Percentiles rank a stretch among this genome's conserved stretches.
Conservation (phyloP, 2,113 vertebrate species). For the Hoplias malabaricus region DNA sequence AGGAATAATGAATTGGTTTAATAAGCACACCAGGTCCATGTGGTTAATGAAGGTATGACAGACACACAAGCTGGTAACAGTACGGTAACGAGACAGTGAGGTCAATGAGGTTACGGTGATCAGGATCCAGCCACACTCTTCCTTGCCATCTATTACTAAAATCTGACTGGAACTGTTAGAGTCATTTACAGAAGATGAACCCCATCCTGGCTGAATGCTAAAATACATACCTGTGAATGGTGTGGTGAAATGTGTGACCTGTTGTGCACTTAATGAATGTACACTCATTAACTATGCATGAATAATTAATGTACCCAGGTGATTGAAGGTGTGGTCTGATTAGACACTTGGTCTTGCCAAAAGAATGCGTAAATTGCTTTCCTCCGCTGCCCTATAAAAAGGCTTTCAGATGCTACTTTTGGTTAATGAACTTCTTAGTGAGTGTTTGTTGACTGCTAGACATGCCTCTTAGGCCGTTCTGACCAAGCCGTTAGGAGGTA, state of each 20-base stretch:
- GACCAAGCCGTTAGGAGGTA: no score
- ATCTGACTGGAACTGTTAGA: neutral
- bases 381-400: no score
- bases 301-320: no score
- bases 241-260: neutral
- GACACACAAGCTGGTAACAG: conserved; percentile 57
- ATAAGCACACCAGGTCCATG: conserved; percentile 74
- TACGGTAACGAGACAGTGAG: conserved; percentile 65
- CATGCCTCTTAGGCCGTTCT: no score
- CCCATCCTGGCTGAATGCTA: neutral
- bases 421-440: no score
- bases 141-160: conserved; percentile 17
- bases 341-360: no score
- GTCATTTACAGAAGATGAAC: neutral
- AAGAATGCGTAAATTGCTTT: no score
- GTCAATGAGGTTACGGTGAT: conserved; percentile 61
- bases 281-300: no score
- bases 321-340: no score
- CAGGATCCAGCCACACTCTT: conserved; percentile 38
- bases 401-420: no score
- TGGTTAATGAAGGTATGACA: conserved; percentile 74
- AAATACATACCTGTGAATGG: neutral
- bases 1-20: conserved; percentile 77
- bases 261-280: no score
- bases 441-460: no score